These are phyloP conservation scores for Caenorhabditis becei DNA, from an alignment of 2,888 invertebrate species.

Conservation along the genomic window DNA sequence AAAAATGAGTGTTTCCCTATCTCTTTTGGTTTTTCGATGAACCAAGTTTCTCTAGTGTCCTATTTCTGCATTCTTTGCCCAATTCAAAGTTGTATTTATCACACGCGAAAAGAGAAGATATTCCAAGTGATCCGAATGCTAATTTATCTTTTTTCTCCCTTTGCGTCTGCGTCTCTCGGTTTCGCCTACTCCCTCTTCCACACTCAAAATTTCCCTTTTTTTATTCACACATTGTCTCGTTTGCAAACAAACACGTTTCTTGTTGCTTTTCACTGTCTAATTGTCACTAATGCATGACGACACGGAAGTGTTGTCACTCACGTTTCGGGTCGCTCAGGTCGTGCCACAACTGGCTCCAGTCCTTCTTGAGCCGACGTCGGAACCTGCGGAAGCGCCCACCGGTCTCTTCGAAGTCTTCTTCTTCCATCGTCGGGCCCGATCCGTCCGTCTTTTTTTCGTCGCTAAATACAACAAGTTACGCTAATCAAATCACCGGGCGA, in stretches of 20 bases:
- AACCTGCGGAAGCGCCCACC: conserved; percentile 46
- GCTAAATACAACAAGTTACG: conserved; percentile 54
- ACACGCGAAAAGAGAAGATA: conserved; percentile 2
- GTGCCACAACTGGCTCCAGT: conserved; percentile 56
- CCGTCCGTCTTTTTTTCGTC: conserved; percentile 22
- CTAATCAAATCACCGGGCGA: conserved; percentile 53
- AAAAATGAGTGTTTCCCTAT: no score
- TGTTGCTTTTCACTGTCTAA: conserved; percentile 42
- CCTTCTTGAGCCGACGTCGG: conserved; percentile 48
- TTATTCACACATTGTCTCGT: conserved; percentile 44
- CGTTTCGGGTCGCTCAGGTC: conserved; percentile 60
- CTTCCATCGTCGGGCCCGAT: no score
- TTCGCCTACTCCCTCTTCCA: neutral
- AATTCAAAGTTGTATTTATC: neutral
- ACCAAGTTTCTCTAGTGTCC: no score
- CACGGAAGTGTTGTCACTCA: no score
- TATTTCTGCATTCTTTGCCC: neutral
- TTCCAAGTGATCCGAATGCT: conserved; percentile 11
- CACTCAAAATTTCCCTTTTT: conserved; percentile 25
- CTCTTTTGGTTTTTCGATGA: no score
- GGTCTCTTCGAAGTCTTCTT: conserved; percentile 37
- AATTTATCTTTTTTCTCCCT: conserved; percentile 15
- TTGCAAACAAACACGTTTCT: conserved; percentile 52
- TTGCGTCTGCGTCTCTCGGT: conserved; percentile 16
- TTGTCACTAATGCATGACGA: conserved; percentile 44